These are phyloP conservation scores for Cherax destructor DNA, from an alignment of 1,140 invertebrate genomes.

Conservation along the genomic window DNA sequence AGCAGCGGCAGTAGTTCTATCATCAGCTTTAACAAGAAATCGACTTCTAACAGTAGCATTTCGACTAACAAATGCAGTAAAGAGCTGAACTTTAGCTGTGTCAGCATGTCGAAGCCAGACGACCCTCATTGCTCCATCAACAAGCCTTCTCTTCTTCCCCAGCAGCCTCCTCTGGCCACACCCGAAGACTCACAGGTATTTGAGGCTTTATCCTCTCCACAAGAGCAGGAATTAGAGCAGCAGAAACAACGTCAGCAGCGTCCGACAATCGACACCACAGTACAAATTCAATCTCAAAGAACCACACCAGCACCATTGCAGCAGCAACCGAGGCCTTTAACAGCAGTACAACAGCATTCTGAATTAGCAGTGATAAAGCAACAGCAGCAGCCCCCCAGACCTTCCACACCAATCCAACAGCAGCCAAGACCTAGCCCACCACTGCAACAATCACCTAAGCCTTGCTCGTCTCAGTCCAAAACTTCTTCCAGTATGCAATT, in stretches of 20 bases:
- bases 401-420: slow-evolving; percentile 29
- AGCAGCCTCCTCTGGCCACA: neutral
- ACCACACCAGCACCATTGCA: neutral
- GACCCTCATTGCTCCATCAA: no score
- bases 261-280: neutral
- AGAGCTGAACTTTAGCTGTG: no score
- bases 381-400: neutral
- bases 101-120: no score
- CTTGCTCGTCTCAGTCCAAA: neutral
- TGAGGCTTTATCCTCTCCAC: neutral
- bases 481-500: neutral
- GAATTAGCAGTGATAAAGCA: neutral
- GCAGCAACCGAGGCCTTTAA: neutral
- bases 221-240: no score
- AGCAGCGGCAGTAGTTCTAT: no score
- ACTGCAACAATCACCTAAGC: slow-evolving; percentile 17
- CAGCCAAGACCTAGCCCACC: slow-evolving; percentile 18
- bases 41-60: no score
- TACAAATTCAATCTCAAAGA: neutral
- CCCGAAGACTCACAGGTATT: neutral
- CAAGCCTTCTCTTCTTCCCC: neutral
- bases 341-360: neutral
- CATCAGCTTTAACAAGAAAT: no score
- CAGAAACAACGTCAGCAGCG: neutral
- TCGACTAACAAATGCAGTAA: no score